A percentile compares a stretch with the other conserved stretches of the same genome.
phyloP scores from a whole-genome alignment of 2,888 invertebrate species.

The Omphaloscelis lunosa region DNA sequence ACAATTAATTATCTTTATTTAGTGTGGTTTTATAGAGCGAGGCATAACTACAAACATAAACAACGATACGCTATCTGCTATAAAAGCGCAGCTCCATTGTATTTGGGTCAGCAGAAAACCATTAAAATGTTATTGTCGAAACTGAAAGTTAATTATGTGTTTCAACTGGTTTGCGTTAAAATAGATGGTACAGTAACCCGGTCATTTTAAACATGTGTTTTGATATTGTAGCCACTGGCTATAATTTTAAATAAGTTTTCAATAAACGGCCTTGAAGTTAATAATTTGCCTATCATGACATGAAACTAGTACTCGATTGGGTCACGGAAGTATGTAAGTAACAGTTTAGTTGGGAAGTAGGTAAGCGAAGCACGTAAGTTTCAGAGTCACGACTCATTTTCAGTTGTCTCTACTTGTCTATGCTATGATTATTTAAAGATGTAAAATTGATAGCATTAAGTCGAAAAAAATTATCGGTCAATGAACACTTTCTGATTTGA shows the following conservation, averaged over 20 bases:
- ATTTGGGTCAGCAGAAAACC: conserved; percentile 52
- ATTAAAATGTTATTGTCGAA: conserved; percentile 44
- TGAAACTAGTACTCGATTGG: neutral
- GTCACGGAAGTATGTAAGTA: no score
- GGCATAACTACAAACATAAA: conserved; percentile 21
- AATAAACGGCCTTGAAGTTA: conserved; percentile 34
- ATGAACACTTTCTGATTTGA: no score
- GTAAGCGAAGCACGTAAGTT: no score
- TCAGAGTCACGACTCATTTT: no score
- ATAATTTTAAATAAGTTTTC: conserved; percentile 15
- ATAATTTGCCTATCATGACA: neutral
- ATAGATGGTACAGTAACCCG: conserved; percentile 27
- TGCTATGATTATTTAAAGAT: neutral
- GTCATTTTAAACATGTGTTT: conserved; percentile 20
- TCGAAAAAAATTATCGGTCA: no score
- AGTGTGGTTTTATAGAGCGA: conserved; percentile 24
- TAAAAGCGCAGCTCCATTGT: conserved; percentile 7
- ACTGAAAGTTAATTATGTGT: conserved; percentile 53
- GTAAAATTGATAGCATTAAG: no score
- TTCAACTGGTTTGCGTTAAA: conserved; percentile 19
- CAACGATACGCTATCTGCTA: conserved; percentile 16
- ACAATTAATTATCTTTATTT: conserved; percentile 10
- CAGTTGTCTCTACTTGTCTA: neutral
- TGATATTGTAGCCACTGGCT: conserved; percentile 20
- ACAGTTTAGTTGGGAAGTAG: neutral